Conservation (phyloP, 2,797 vertebrate species). For the Semotilus atromaculatus region DNA sequence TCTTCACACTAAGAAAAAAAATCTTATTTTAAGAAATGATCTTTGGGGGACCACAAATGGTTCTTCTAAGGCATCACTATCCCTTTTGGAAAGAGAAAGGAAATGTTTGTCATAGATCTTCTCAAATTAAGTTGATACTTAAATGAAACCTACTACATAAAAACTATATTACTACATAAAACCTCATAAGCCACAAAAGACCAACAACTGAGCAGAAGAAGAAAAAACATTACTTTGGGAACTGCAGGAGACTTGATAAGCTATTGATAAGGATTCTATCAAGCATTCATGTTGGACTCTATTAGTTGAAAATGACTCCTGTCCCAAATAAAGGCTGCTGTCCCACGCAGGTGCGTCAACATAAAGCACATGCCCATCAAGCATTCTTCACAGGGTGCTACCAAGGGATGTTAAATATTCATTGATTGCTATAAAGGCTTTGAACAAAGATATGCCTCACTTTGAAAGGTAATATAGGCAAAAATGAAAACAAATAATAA, state of each 20-base stretch:
- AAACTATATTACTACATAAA: not conserved
- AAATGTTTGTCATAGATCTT: not conserved
- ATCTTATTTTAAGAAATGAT: too few species aligned
- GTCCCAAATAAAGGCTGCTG: constrained; percentile 26
- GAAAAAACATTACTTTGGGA: not conserved
- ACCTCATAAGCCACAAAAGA: not conserved
- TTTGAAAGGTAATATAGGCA: constrained; percentile 47
- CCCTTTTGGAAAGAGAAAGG: not conserved
- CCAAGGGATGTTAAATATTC: constrained; percentile 56
- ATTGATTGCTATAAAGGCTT: constrained; percentile 55
- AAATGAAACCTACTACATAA: not conserved
- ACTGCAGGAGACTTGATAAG: not conserved
- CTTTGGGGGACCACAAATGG: too few species aligned
- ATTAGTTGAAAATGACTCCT: not conserved
- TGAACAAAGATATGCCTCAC: constrained; percentile 50
- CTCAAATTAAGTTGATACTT: not conserved
- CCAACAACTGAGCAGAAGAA: not conserved
- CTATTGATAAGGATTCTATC: not conserved
- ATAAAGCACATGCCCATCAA: constrained; percentile 43
- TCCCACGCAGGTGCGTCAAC: constrained; percentile 18
- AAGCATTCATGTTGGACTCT: not conserved
- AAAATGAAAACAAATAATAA: constrained; percentile 47
- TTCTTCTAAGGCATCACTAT: too few species aligned
- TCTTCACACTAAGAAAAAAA: too few species aligned
- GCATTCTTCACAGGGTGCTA: constrained; percentile 40